Percentiles rank a stretch among this genome's conserved stretches.
Conservation (phyloP, 2,888 invertebrate genomes). For the Leucophenga maculata region DNA sequence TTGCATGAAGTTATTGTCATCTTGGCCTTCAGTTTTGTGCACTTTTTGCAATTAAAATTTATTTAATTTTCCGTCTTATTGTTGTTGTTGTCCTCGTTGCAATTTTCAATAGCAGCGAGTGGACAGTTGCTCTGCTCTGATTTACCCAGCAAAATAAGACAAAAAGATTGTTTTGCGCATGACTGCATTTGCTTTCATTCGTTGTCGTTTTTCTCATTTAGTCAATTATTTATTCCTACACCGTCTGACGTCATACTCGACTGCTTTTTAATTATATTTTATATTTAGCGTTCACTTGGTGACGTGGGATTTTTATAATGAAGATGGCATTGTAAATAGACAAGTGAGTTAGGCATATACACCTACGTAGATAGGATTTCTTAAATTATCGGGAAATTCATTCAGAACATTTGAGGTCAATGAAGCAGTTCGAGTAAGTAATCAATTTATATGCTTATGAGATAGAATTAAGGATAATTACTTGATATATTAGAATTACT, state of each 20-base stretch:
- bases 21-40: slow-evolving; percentile 42
- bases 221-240: neutral
- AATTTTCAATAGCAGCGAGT: neutral
- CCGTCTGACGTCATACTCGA: slow-evolving; percentile 14
- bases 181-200: slow-evolving; percentile 26
- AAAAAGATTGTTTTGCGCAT: slow-evolving; percentile 37
- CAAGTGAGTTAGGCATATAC: neutral
- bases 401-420: slow-evolving; percentile 17
- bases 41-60: slow-evolving; percentile 54
- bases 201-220: neutral
- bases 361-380: neutral
- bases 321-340: slow-evolving; percentile 6
- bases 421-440: too few species aligned
- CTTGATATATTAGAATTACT: too few species aligned
- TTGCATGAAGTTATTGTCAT: slow-evolving; percentile 1
- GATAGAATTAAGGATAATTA: too few species aligned
- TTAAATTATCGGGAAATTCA: slow-evolving; percentile 24
- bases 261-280: slow-evolving; percentile 19
- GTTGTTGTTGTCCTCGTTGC: slow-evolving; percentile 28
- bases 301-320: neutral
- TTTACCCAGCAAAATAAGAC: neutral
- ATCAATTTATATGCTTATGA: too few species aligned
- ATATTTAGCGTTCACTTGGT: neutral
- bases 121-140: neutral
- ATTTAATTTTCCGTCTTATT: slow-evolving; percentile 47